Evolutionary conservation across 35 echinoderm and acorn worm species (phyloP).

Genomic region (Amphiura filiformis): DNA sequence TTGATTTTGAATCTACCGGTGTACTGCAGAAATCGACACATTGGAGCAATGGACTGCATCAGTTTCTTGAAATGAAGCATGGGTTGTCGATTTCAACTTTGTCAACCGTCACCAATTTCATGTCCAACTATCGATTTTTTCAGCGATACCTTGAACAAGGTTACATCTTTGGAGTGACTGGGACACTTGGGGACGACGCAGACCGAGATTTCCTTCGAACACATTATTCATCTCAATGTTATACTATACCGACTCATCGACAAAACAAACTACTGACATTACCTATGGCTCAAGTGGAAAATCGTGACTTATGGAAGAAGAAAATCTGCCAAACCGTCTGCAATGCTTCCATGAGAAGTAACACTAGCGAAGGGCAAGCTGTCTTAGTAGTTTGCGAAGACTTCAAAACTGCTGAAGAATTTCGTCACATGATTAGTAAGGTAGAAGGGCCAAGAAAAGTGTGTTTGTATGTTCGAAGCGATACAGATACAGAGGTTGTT

Average conservation of each 20-base stretch:
- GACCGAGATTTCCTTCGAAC: not conserved
- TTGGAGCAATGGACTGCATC: not conserved
- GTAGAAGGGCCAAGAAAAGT: not conserved
- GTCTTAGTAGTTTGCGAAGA: constrained; percentile 2
- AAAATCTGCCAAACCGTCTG: not conserved
- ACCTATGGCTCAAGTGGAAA: not conserved
- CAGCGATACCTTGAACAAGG: not conserved
- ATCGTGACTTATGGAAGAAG: not conserved
- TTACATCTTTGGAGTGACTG: not conserved
- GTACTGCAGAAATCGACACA: not conserved
- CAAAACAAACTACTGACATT: constrained; percentile 6
- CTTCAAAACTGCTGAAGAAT: not conserved
- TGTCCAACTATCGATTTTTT: not conserved
- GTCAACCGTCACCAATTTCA: constrained; percentile 1
- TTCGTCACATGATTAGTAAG: not conserved
- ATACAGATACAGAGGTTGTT: not conserved
- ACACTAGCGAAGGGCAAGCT: not conserved
- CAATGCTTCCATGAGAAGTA: not conserved
- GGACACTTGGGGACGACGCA: not conserved
- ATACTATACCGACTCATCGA: not conserved
- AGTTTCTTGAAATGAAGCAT: constrained; percentile 14
- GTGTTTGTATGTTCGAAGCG: not conserved
- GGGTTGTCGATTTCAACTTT: not conserved
- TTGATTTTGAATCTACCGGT: constrained; percentile 11
- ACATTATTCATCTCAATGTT: not conserved